Evolutionary conservation across 2,888 invertebrate species (phyloP), one percentile per base, ranked within the genome.

Genomic region (Autographa pulchrina): DNA sequence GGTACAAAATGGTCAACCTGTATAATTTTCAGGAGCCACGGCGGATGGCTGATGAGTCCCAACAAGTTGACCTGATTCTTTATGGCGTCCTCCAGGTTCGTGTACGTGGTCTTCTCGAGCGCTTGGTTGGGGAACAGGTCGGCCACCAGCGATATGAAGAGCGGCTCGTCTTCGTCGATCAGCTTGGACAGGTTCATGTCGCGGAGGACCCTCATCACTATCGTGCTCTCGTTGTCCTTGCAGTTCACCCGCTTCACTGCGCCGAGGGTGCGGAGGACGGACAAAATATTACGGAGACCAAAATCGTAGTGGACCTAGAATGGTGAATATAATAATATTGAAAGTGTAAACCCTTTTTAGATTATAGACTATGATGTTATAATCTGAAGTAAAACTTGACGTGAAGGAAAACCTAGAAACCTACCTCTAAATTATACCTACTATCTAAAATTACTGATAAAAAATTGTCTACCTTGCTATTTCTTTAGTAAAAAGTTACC

Each of bases 131-230:
- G 99, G 93, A 99, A 99, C 85, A 99, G 95, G 95, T 99, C 99
- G 43, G 99, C 98, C 32, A 99, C 99, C 58, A 99, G 95, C 0
- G 99, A 99, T 93, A 99, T 98, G 90, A 99, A 99, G n/a, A 99
- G 96, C 0, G 99, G 99, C 89, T 99, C 99, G 90, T 99, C 99
- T 92, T 99, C 99, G 89, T 99, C 99, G 82, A 99, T 99, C 65
- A 99, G 95, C 93, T 99, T 99, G 5, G 99, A 99, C 20, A 99
- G 96, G 96, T 99, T 99, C 99, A 99, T 99, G 90, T 99, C 99
- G 81, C 99, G 96, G n/a, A 99, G 95, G 14, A 99, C 99, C 86
- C 99, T 96, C 99, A 99, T 99, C 16, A 99, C 99, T 81, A 99
- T 99, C 16, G 99, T 99, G 87, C 98, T 98, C 94, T 99, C 99